Evolutionary conservation across 1,140 invertebrate genomes (phyloP).

Genomic region (Sipha flava): DNA sequence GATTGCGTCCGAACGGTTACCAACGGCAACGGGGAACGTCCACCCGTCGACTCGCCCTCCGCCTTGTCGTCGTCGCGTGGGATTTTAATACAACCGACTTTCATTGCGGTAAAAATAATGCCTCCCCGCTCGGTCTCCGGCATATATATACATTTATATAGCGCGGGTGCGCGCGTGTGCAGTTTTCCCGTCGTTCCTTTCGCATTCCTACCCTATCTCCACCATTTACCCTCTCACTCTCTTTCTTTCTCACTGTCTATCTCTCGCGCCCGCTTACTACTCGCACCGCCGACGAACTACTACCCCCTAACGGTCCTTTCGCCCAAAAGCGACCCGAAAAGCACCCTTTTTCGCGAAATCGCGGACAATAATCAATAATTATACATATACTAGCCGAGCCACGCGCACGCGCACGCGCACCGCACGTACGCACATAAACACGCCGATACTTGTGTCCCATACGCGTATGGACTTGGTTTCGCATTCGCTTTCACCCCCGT

Average conservation of each 20-base stretch:
- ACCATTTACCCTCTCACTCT: too few species aligned
- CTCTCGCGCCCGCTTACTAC: too few species aligned
- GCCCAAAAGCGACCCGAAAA: not conserved
- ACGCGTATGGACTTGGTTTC: not conserved
- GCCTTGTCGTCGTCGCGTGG: not conserved
- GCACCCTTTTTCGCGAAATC: slow-evolving; percentile 11
- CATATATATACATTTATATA: too few species aligned
- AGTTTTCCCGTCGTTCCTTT: not conserved
- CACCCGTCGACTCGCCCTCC: not conserved
- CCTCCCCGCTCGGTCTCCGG: not conserved
- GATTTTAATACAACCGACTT: slow-evolving; percentile 23
- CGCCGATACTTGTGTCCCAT: not conserved
- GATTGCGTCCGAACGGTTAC: slow-evolving; percentile 30
- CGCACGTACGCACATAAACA: not conserved
- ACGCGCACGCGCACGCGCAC: not conserved
- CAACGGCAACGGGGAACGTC: not conserved
- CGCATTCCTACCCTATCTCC: too few species aligned
- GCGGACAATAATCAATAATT: slow-evolving; percentile 30
- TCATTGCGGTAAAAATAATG: slow-evolving; percentile 30
- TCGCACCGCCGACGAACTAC: not conserved
- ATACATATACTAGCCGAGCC: not conserved
- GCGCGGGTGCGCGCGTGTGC: not conserved
- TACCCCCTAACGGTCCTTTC: not conserved
- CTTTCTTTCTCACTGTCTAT: too few species aligned
- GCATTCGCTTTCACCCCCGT: not conserved